Evolutionary conservation across 1,140 invertebrate genomes (phyloP).

Genomic region (Teleopsis dalmanni): DNA sequence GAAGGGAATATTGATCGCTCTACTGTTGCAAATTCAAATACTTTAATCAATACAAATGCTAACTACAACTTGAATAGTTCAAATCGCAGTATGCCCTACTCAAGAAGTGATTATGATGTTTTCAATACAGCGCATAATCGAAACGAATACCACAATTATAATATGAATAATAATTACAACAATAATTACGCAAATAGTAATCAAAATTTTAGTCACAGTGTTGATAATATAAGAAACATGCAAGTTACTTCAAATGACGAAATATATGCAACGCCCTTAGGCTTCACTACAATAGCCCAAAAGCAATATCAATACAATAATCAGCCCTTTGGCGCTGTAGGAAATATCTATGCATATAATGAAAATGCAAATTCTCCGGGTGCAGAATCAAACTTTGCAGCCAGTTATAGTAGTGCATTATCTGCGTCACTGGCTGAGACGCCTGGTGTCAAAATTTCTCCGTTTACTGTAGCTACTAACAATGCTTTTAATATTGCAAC

Average conservation of each 20-base stretch:
- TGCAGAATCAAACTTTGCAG: constrained; percentile 18
- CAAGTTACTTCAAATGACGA: constrained; percentile 20
- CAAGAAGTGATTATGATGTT: constrained; percentile 14
- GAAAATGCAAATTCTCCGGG: background rate
- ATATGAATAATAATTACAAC: constrained; percentile 9
- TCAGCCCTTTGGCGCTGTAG: constrained; percentile 1
- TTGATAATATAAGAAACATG: constrained; percentile 28
- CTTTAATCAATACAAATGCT: too few relatives aligned
- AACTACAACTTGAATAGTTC: too few relatives aligned
- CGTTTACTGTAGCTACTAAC: too few relatives aligned
- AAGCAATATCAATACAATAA: background rate
- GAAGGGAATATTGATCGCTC: too few relatives aligned
- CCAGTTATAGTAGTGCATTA: constrained; percentile 31
- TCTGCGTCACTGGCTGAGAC: constrained; percentile 34
- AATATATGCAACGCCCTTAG: too few relatives aligned
- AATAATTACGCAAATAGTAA: constrained; percentile 13
- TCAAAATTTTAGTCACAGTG: constrained; percentile 3
- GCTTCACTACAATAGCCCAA: constrained; percentile 11
- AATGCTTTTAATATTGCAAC: constrained; percentile 1
- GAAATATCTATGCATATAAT: background rate
- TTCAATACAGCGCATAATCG: constrained; percentile 2
- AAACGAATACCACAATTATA: constrained; percentile 9
- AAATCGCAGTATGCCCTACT: constrained; percentile 12
- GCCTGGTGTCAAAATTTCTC: constrained; percentile 25
- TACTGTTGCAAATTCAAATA: too few relatives aligned